Evolutionary conservation across 2,113 vertebrate species (phyloP), one percentile per base, ranked within the genome.

Genomic region (Xyliphius kryptos): DNA sequence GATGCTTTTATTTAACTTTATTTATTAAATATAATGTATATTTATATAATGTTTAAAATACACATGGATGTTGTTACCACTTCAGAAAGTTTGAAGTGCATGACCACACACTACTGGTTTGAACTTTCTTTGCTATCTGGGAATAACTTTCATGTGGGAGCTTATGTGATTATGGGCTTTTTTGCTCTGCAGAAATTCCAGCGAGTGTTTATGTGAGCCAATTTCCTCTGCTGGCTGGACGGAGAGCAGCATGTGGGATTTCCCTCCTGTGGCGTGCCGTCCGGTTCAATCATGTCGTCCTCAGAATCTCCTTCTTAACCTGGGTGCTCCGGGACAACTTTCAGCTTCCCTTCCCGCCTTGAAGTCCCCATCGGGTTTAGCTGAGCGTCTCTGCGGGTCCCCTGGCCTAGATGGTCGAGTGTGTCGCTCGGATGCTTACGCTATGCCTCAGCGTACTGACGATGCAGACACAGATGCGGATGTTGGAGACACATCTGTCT

Each of bases 401-500:
- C 71, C 71, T 1, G 63, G 69, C 3, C 59, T 47, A 1, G 26
- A 70, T 6, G 63, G 67, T 26, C 57, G 65, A 2, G 63, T 74
- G 1, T 74, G 66, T 55, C 57, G 44, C 44, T 54, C 57, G 4
- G 72, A 71, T 5, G 6, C 36, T 26, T 61, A 40, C 16, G 10
- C 63, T 57, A 40, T 58, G 11, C 61, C 57, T 1, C 61, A 13
- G 56, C 48, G 57, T 47, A 52, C 55, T 0, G 77, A 82, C 0
- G 80, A 82, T 6, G 43, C 69, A 1, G 83, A 86, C 22, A 86
- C 83, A 0, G 85, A 89, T 6, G 67, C 61, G 0, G 71, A 78
- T 16, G 26, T 74, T 13, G 66, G 80, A 1, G 85, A 89, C 66
- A 79, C 81, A 17, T 88, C 85, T 0, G 78, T 83, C 36, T 88